Percentiles rank a stretch among this genome's conserved stretches.
phyloP scores from a whole-genome alignment of 64 coral and sea anemone genomes.

The Porites australiensis region DNA sequence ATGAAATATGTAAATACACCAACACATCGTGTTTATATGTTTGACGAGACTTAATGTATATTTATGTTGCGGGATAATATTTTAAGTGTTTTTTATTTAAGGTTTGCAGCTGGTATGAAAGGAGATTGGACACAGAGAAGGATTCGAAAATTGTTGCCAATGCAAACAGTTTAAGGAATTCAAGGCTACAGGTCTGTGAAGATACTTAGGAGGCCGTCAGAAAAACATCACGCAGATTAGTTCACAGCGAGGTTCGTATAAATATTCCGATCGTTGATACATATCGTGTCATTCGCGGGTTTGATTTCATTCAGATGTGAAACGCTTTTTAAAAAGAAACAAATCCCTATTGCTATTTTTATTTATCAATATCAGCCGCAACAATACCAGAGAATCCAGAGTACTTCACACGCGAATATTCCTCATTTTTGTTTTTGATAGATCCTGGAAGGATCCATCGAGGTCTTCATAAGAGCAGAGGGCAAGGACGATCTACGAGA shows the following conservation, averaged over 20 bases:
- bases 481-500: neutral
- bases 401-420: too few relatives aligned
- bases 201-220: neutral
- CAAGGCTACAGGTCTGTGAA: neutral
- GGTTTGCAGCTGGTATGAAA: neutral
- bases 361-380: neutral
- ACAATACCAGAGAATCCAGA: too few relatives aligned
- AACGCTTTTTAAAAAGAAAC: neutral
- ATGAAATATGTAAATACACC: conserved; percentile 49
- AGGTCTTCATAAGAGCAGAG: neutral
- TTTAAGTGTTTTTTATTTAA: neutral
- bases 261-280: neutral
- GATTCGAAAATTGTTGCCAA: neutral
- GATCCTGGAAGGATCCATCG: neutral
- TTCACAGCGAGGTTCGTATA: neutral
- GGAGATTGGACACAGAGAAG: neutral
- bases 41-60: conserved; percentile 42
- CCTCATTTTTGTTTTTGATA: neutral
- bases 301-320: neutral
- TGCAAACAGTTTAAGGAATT: neutral
- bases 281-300: neutral
- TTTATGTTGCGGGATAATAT: neutral
- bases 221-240: neutral
- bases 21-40: conserved; percentile 31
- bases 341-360: neutral